phyloP scores from a whole-genome alignment of 2,113 vertebrate genomes.

The Struthidea cinerea region DNA sequence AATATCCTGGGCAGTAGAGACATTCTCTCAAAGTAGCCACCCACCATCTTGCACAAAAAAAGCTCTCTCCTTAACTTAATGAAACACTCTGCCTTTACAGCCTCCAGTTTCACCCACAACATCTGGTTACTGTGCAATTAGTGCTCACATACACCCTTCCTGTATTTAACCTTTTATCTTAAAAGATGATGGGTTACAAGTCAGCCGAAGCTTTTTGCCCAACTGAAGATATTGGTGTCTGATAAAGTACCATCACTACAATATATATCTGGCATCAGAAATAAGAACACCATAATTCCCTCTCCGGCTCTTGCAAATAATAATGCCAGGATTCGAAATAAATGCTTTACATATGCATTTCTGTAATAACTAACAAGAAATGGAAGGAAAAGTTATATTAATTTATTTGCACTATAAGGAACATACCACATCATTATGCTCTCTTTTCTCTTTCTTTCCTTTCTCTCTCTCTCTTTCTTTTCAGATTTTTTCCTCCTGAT shows the following conservation, averaged over 20 bases:
- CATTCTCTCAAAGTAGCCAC: not conserved
- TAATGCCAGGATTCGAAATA: not conserved
- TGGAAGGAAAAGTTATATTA: not conserved
- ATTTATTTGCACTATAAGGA: slow-evolving; percentile 50
- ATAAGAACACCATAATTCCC: not conserved
- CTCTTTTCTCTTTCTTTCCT: slow-evolving; percentile 31
- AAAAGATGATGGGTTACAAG: not conserved
- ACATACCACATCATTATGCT: slow-evolving; percentile 10
- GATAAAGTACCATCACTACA: not conserved
- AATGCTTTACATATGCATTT: slow-evolving; percentile 34
- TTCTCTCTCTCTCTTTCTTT: slow-evolving; percentile 53
- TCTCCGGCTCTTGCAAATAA: not conserved
- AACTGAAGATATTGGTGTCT: not conserved
- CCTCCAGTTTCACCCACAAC: not conserved
- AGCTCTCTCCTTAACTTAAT: not conserved
- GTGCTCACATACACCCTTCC: accelerated
- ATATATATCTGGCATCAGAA: not conserved
- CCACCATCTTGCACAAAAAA: not conserved
- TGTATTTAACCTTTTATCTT: not conserved
- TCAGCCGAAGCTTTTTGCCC: not conserved
- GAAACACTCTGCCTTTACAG: not conserved
- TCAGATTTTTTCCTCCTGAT: not conserved
- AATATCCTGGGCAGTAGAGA: not conserved
- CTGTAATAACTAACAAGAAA: slow-evolving; percentile 6
- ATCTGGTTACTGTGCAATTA: not conserved